Conservation (phyloP, 2,888 invertebrate species). For the Drosophila falleni region DNA sequence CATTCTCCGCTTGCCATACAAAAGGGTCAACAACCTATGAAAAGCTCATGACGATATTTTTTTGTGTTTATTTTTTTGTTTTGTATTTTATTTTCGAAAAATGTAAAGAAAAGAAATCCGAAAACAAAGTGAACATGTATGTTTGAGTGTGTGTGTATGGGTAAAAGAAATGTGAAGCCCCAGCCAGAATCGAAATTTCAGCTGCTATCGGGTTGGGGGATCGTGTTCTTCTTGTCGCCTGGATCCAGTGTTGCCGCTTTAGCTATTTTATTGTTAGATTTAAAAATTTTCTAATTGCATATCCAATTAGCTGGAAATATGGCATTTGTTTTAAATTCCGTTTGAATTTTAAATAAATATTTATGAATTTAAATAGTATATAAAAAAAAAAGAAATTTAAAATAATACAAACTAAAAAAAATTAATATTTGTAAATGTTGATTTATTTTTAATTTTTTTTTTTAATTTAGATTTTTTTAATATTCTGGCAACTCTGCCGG, state of each 20-base stretch:
- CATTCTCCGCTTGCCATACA: conserved; percentile 58
- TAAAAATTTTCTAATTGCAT: no score
- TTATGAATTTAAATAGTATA: no score
- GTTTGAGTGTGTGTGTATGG: conserved; percentile 5
- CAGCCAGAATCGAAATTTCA: conserved; percentile 57
- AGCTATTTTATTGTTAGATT: no score
- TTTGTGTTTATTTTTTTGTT: neutral
- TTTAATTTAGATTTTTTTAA: no score
- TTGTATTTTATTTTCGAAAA: conserved; percentile 58
- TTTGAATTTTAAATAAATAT: no score
- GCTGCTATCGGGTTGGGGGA: conserved; percentile 46
- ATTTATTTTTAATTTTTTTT: no score
- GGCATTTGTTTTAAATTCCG: no score
- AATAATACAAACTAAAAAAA: no score
- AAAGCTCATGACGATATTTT: conserved; percentile 65
- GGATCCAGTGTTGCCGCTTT: conserved; percentile 25
- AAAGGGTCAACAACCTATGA: conserved; percentile 74
- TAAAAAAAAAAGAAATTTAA: no score
- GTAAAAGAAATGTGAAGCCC: conserved; percentile 57
- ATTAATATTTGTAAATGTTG: no score
- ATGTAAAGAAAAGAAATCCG: conserved; percentile 73
- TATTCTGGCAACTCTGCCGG: conserved; percentile 2
- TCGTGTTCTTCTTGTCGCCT: conserved; percentile 42
- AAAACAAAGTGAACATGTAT: conserved; percentile 57
- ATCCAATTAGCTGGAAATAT: no score